These are phyloP conservation scores for Malthinus flaveolus DNA, from an alignment of 2,888 invertebrate genomes.

Conservation along the genomic window DNA sequence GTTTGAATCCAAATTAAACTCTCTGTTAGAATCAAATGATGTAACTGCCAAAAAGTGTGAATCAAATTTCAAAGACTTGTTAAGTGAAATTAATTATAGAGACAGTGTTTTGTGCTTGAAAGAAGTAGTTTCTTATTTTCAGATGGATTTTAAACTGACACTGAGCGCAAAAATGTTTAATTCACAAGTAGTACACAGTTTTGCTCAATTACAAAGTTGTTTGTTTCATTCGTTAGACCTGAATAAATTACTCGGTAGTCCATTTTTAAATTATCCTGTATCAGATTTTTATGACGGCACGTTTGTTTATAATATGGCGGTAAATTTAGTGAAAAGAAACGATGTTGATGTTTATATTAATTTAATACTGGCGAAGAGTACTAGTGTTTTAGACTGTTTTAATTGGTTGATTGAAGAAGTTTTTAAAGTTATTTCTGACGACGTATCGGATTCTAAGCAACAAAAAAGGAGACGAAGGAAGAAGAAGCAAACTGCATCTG, in stretches of 20 bases:
- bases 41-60: slow-evolving; percentile 25
- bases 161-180: slow-evolving; percentile 62
- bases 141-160: slow-evolving; percentile 60
- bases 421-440: slow-evolving; percentile 21
- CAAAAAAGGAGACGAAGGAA: slow-evolving; percentile 32
- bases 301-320: slow-evolving; percentile 73
- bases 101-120: slow-evolving; percentile 65
- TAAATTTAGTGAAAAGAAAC: slow-evolving; percentile 62
- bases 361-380: slow-evolving; percentile 40
- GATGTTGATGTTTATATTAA: slow-evolving; percentile 61
- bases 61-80: slow-evolving; percentile 47
- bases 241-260: slow-evolving; percentile 66
- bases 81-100: slow-evolving; percentile 58
- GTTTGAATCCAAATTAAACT: slow-evolving; percentile 50
- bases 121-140: slow-evolving; percentile 62
- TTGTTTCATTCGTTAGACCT: slow-evolving; percentile 62
- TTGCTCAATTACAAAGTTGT: slow-evolving; percentile 70
- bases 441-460: slow-evolving; percentile 17
- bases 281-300: slow-evolving; percentile 74
- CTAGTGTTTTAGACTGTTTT: slow-evolving; percentile 46
- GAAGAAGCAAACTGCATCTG: slow-evolving; percentile 19
- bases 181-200: slow-evolving; percentile 61
- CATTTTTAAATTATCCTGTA: slow-evolving; percentile 61
- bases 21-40: slow-evolving; percentile 24
- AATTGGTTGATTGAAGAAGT: slow-evolving; percentile 37